A percentile compares a stretch with the other conserved stretches of the same genome.
Evolutionary conservation across 2,888 invertebrate species (phyloP).

Genomic region (Pachymerium ferrugineum): DNA sequence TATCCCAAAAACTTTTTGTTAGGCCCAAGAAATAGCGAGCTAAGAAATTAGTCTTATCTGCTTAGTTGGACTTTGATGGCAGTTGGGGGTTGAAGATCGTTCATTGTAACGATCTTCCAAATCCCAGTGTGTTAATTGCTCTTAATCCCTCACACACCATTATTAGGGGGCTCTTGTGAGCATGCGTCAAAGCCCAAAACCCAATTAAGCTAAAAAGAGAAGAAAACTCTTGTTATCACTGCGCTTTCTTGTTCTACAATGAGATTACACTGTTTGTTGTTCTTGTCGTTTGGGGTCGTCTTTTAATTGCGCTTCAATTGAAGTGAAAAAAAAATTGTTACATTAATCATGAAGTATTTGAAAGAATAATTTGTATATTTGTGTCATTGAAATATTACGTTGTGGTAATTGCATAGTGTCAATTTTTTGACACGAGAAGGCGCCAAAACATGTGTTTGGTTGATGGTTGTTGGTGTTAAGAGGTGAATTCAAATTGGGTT

Average conservation of each 20-base stretch:
- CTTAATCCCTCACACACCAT: conserved; percentile 5
- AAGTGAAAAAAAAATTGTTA: no score
- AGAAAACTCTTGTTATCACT: not conserved
- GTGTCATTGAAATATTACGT: no score
- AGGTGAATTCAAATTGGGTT: no score
- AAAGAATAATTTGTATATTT: no score
- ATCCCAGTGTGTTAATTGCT: conserved; percentile 25
- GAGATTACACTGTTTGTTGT: no score
- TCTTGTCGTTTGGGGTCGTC: no score
- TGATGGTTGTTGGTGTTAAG: no score
- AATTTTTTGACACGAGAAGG: no score
- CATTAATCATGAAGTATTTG: no score
- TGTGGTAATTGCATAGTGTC: no score
- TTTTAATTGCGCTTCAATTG: no score
- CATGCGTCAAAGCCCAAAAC: not conserved
- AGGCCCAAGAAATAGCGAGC: not conserved
- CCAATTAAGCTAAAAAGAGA: not conserved
- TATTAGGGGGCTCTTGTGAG: not conserved
- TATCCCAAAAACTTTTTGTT: not conserved
- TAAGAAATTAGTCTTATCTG: conserved; percentile 2
- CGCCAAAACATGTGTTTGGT: no score
- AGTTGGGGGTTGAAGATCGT: not conserved
- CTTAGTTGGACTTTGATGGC: conserved; percentile 2
- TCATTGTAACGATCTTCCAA: not conserved
- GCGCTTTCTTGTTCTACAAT: not conserved